Evolutionary conservation across 2,888 invertebrate species (phyloP).

Genomic region (Athripsodes cinereus): DNA sequence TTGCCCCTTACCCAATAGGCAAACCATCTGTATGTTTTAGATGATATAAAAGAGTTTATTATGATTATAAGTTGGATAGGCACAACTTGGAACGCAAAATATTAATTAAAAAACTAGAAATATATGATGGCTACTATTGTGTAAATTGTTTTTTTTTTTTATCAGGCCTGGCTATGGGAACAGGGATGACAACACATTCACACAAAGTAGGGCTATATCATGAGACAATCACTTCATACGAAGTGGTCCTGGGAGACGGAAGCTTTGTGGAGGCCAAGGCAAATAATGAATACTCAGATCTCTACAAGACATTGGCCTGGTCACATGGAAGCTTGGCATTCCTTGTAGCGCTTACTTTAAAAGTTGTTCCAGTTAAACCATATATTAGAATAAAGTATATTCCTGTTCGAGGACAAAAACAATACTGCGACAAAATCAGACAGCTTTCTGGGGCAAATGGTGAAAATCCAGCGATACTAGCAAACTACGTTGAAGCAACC

Average conservation of each 20-base stretch:
- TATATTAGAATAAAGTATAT: slow-evolving; percentile 59
- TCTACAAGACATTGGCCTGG: slow-evolving; percentile 59
- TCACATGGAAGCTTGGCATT: slow-evolving; percentile 63
- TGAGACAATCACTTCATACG: slow-evolving; percentile 59
- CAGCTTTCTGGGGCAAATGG: slow-evolving; percentile 54
- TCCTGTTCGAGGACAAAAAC: slow-evolving; percentile 55
- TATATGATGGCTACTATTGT: background rate
- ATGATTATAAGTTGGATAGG: no score
- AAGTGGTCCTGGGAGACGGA: slow-evolving; percentile 59
- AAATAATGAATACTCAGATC: slow-evolving; percentile 51
- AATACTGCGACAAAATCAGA: slow-evolving; percentile 57
- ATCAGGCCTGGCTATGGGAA: slow-evolving; percentile 58
- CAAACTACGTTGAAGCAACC: slow-evolving; percentile 63
- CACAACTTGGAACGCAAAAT: no score
- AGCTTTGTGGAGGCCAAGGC: slow-evolving; percentile 51
- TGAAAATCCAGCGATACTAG: slow-evolving; percentile 39
- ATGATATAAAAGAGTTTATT: background rate
- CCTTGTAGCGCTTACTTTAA: slow-evolving; percentile 57
- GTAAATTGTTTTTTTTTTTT: no score
- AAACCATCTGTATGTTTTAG: no score
- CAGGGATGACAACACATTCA: slow-evolving; percentile 70
- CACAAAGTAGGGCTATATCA: slow-evolving; percentile 66
- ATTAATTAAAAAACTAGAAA: background rate
- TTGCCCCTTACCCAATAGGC: no score
- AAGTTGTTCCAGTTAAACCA: slow-evolving; percentile 57